These are phyloP conservation scores for Nomada fabriciana DNA, from an alignment of 2,888 invertebrate species.

Conservation along the genomic window DNA sequence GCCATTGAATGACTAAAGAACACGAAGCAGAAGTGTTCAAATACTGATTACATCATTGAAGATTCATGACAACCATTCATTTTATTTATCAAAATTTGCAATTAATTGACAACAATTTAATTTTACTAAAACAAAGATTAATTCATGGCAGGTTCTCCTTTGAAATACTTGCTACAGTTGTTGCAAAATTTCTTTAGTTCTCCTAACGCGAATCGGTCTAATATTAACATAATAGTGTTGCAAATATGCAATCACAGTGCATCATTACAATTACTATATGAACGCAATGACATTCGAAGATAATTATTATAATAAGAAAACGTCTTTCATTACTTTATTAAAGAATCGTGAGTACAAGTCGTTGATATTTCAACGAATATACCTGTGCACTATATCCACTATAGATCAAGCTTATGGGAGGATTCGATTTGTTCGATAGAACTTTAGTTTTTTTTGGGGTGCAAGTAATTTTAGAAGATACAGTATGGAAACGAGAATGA, in stretches of 20 bases:
- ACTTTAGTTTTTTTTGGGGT: conserved; percentile 46
- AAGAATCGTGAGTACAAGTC: conserved; percentile 77
- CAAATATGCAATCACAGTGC: conserved; percentile 51
- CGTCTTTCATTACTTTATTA: conserved; percentile 83
- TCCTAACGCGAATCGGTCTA: conserved; percentile 53
- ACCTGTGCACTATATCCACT: conserved; percentile 66
- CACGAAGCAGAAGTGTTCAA: not conserved
- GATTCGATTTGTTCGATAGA: conserved; percentile 29
- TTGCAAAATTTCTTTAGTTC: conserved; percentile 37
- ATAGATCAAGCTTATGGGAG: conserved; percentile 40
- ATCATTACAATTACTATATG: conserved; percentile 46
- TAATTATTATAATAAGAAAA: conserved; percentile 78
- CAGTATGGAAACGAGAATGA: conserved; percentile 23
- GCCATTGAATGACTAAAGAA: not conserved
- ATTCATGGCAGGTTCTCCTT: conserved; percentile 30
- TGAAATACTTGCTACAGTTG: conserved; percentile 33
- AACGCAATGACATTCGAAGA: conserved; percentile 61
- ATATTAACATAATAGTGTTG: conserved; percentile 37
- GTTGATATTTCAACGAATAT: conserved; percentile 64
- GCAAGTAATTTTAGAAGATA: conserved; percentile 43
- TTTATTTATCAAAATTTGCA: too few species aligned
- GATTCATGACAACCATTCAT: not conserved
- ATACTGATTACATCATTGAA: conserved; percentile 30
- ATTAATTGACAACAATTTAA: too few species aligned
- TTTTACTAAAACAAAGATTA: not conserved